Conservation (phyloP, 2,888 invertebrate genomes). For the Yponomeuta evonymella region DNA sequence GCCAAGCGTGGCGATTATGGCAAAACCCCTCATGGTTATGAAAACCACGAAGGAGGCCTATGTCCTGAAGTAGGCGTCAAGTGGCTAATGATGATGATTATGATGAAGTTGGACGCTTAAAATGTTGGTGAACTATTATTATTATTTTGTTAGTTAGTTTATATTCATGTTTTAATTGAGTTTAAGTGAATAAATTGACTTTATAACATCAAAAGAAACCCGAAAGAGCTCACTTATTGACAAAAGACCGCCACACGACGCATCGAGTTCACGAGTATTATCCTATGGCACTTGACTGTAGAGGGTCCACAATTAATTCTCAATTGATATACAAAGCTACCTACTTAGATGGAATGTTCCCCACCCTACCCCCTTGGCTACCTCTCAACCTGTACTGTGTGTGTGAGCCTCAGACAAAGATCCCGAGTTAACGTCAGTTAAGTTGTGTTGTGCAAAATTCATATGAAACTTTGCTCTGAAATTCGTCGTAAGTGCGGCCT, state of each 20-base stretch:
- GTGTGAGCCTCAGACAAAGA: slow-evolving; percentile 66
- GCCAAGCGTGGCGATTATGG: too few species aligned
- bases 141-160: too few species aligned
- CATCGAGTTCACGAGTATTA: slow-evolving; percentile 26
- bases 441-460: slow-evolving; percentile 68
- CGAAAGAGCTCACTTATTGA: neutral
- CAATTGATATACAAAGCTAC: slow-evolving; percentile 67
- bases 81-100: too few species aligned
- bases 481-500: slow-evolving; percentile 32
- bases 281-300: slow-evolving; percentile 45
- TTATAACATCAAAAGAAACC: too few species aligned
- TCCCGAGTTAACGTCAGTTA: slow-evolving; percentile 67
- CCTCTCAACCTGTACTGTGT: slow-evolving; percentile 32
- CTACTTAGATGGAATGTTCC: slow-evolving; percentile 39
- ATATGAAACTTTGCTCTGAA: slow-evolving; percentile 61
- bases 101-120: too few species aligned
- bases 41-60: too few species aligned
- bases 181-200: too few species aligned
- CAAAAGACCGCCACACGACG: neutral
- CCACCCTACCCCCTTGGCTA: slow-evolving; percentile 26
- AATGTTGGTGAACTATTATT: too few species aligned
- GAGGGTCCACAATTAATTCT: slow-evolving; percentile 60
- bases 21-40: too few species aligned
- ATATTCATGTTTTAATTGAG: too few species aligned
- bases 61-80: too few species aligned